These are phyloP conservation scores for Nemotelus pantherinus DNA, from an alignment of 2,888 invertebrate genomes.

Conservation along the genomic window DNA sequence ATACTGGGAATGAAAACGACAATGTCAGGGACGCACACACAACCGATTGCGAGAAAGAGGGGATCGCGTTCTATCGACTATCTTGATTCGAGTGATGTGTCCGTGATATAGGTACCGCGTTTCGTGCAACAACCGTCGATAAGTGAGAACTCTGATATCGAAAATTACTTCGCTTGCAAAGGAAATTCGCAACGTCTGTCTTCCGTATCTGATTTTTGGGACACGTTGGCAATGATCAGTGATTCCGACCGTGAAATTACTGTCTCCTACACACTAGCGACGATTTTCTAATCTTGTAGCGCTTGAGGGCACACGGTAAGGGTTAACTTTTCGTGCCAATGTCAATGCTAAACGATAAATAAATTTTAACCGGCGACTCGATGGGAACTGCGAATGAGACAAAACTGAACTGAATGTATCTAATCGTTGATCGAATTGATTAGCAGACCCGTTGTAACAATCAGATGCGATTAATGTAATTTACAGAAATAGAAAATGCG, in stretches of 20 bases:
- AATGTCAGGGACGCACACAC: too few species aligned
- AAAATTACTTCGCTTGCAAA: neutral
- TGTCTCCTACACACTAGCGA: too few species aligned
- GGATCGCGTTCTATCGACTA: too few species aligned
- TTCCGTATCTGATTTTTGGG: too few species aligned
- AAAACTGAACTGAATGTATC: slow-evolving; percentile 29
- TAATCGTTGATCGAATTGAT: slow-evolving; percentile 23
- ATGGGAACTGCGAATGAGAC: slow-evolving; percentile 1
- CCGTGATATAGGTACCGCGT: too few species aligned
- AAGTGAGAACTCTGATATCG: neutral
- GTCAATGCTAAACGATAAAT: slow-evolving; percentile 24
- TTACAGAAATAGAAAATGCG: slow-evolving; percentile 40
- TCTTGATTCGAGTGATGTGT: too few species aligned
- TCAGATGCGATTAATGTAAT: slow-evolving; percentile 17
- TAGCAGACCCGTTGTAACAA: neutral
- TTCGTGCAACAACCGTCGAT: too few species aligned
- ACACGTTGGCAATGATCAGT: too few species aligned
- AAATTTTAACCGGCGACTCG: neutral
- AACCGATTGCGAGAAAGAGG: too few species aligned
- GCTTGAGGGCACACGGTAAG: neutral
- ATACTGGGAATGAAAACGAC: too few species aligned
- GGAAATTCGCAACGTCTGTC: too few species aligned
- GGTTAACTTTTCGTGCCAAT: slow-evolving; percentile 15
- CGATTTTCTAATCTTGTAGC: neutral
- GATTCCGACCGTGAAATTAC: too few species aligned